Conservation (phyloP, 2,888 invertebrate genomes). For the Penaeus monodon region DNA sequence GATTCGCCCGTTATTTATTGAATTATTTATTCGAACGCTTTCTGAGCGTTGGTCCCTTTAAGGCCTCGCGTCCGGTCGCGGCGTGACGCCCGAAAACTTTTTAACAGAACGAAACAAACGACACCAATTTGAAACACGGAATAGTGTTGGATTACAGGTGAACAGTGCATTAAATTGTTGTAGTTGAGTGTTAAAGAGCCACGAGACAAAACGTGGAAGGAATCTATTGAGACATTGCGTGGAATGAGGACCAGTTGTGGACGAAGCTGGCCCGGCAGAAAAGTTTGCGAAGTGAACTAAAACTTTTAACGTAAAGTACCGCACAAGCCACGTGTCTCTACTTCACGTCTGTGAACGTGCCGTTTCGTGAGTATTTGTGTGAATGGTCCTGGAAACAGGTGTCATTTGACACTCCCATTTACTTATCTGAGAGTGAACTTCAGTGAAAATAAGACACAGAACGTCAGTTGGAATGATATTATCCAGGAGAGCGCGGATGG, state of each 20-base stretch:
- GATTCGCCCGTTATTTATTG: slow-evolving; percentile 35
- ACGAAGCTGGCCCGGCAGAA: no score
- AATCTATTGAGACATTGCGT: no score
- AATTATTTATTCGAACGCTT: slow-evolving; percentile 35
- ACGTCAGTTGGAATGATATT: slow-evolving; percentile 25
- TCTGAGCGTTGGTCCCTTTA: background rate
- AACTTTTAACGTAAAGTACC: no score
- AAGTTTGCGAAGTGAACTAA: no score
- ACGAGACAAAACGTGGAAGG: slow-evolving; percentile 3
- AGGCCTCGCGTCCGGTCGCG: background rate
- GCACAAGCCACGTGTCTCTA: no score
- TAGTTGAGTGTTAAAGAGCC: background rate
- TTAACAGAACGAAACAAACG: no score
- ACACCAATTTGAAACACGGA: background rate
- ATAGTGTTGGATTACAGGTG: slow-evolving; percentile 4
- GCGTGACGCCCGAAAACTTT: slow-evolving; percentile 1
- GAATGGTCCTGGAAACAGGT: no score
- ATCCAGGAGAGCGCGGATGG: slow-evolving; percentile 19
- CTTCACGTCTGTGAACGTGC: no score
- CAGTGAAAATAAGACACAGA: background rate
- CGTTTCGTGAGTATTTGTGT: no score
- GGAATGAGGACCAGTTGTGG: no score
- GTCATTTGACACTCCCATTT: no score
- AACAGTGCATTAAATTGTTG: background rate
- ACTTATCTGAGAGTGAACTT: no score